Conservation (phyloP, 2,113 vertebrate genomes). For the Petaurus breviceps region DNA sequence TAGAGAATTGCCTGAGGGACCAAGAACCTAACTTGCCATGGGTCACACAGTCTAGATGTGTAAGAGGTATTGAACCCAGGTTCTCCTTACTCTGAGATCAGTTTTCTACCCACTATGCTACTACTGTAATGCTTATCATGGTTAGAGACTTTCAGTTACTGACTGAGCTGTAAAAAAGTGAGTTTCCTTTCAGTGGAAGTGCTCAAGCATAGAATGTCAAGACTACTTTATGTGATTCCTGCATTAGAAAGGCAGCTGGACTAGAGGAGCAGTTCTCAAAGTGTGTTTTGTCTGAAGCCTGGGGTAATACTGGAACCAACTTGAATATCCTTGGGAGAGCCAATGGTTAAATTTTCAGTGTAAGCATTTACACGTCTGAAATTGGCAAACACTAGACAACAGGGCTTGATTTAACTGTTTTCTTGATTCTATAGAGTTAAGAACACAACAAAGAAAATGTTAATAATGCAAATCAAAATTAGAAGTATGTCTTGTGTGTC, state of each 20-base stretch:
- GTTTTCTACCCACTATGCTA: background rate
- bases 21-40: background rate
- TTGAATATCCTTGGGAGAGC: background rate
- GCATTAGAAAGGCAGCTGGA: background rate
- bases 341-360: background rate
- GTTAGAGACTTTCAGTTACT: background rate
- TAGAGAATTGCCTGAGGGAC: background rate
- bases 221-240: background rate
- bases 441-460: background rate
- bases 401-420: background rate
- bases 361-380: background rate
- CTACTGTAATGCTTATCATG: background rate
- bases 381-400: background rate
- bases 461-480: background rate
- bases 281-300: background rate
- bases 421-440: background rate
- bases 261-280: background rate
- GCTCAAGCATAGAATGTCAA: background rate
- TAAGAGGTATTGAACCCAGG: background rate
- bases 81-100: background rate
- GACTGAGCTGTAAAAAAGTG: background rate
- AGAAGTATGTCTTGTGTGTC: background rate
- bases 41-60: background rate
- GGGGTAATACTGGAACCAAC: background rate
- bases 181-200: background rate